Conservation (phyloP, 2,888 invertebrate genomes). For the Diaperis boleti region DNA sequence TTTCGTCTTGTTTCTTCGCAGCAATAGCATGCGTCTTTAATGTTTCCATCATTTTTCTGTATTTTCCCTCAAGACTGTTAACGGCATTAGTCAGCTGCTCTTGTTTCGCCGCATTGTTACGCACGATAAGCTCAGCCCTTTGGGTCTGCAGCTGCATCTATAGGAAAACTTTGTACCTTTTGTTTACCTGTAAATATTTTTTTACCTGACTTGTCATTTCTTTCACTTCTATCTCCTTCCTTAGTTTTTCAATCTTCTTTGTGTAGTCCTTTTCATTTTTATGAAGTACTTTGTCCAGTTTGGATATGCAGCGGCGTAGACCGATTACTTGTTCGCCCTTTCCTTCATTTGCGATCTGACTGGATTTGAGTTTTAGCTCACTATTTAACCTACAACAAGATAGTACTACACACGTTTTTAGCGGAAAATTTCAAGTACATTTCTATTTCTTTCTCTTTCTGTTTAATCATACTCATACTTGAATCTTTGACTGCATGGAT, state of each 20-base stretch:
- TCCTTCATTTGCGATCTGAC: not conserved
- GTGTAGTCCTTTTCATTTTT: constrained; percentile 57
- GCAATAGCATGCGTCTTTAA: constrained; percentile 51
- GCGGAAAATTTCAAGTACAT: no score
- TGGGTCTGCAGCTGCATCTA: constrained; percentile 56
- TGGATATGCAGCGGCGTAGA: constrained; percentile 54
- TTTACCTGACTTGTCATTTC: constrained; percentile 52
- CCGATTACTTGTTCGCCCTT: constrained; percentile 11
- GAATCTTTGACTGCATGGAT: constrained; percentile 4
- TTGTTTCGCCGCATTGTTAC: constrained; percentile 53
- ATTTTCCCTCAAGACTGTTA: constrained; percentile 56
- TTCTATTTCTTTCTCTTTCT: constrained; percentile 29
- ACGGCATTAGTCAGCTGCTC: constrained; percentile 54
- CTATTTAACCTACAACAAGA: no score
- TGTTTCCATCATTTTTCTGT: constrained; percentile 56
- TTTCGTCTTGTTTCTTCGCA: constrained; percentile 50
- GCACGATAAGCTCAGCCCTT: constrained; percentile 54
- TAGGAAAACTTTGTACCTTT: constrained; percentile 17
- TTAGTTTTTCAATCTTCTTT: constrained; percentile 54
- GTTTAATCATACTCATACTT: not conserved
- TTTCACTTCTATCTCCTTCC: constrained; percentile 54
- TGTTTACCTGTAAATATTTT: constrained; percentile 5
- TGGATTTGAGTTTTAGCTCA: constrained; percentile 1
- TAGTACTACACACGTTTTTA: no score
- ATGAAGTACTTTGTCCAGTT: constrained; percentile 58